Evolutionary conservation across 2,888 invertebrate genomes (phyloP).

Genomic region (Crioceris asparagi): DNA sequence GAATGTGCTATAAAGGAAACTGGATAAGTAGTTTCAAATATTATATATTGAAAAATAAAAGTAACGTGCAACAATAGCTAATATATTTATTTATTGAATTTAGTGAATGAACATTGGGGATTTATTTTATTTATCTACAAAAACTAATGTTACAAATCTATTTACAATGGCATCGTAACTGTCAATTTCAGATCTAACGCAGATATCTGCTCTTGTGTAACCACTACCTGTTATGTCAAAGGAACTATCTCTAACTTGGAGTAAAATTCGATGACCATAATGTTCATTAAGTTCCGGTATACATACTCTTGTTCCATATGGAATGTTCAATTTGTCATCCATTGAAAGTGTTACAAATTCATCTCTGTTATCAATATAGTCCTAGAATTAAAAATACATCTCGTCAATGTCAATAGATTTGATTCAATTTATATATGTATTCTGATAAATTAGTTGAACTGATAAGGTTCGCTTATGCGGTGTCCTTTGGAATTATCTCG

Average conservation of each 20-base stretch:
- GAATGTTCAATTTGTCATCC: conserved; percentile 37
- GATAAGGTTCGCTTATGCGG: too few species aligned
- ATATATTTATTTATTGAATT: too few species aligned
- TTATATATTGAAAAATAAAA: too few species aligned
- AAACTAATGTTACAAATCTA: conserved; percentile 36
- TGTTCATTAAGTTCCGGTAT: conserved; percentile 42
- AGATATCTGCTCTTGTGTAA: conserved; percentile 40
- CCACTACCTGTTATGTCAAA: conserved; percentile 33
- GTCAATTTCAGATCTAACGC: conserved; percentile 42
- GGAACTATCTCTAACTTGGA: conserved; percentile 40
- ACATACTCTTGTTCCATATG: conserved; percentile 40
- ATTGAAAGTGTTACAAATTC: conserved; percentile 41
- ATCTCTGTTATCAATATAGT: conserved; percentile 40
- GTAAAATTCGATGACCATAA: conserved; percentile 37
- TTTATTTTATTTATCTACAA: too few species aligned
- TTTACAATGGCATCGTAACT: conserved; percentile 43
- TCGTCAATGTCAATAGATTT: too few species aligned
- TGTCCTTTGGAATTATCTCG: too few species aligned
- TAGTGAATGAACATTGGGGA: too few species aligned
- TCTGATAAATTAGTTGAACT: too few species aligned
- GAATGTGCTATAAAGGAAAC: too few species aligned
- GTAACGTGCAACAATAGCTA: too few species aligned
- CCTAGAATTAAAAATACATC: conserved; percentile 29
- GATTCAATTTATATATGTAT: too few species aligned
- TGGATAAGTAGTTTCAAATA: too few species aligned